Base-by-base conservation (phyloP, 2,113 vertebrate species). In the Acanthochromis polyacanthus region DNA sequence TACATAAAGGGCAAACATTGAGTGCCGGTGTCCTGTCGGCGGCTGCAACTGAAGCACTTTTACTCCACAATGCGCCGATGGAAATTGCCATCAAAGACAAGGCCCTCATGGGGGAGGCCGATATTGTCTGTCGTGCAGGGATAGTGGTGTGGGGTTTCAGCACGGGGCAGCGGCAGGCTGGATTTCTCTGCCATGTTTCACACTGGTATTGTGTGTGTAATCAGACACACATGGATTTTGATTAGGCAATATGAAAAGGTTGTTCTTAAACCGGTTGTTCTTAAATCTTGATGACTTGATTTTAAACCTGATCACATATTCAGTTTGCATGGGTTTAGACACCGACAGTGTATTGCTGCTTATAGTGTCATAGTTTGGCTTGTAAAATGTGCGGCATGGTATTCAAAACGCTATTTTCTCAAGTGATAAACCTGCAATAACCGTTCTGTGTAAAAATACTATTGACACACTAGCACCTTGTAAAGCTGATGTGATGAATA, bases 91-190 rank as follows among this genome's bases (percentile, higher is more conserved):
- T 84, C 78, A 68, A 75, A 87, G 58, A 76, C 65, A 1, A 46
- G 76, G 71, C 71, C 32, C 69, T 84, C 74, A 23, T 45, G n/a
- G 76, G 79, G 77, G 71, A 79, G 83, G 23, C 46, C 63, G 72
- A 74, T 84, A 85, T 80, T 87, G 86, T 88, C 67, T 72, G 1
- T 82, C 65, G 51, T 72, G 68, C 50, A 23, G 46, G 22, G 52
- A 38, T 48, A 19, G 58, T n/a, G 82, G 87, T 88, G 84, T 88
- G 67, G 78, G 75, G 69, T 91, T 90, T 89, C 89, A 88, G 40
- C 15, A 52, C 14, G 65, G 20, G 25, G 25, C 67, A 83, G 57
- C 62, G 78, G 85, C 62, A 80, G 85, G 76, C 75, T 74, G 3
- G 48, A 69, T 81, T 61, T 81, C 78, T 86, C 81, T 75, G 72